Evolutionary conservation across 2,797 vertebrate species (phyloP), one percentile per base, ranked within the genome.

Genomic region (Sebastes diploproa): DNA sequence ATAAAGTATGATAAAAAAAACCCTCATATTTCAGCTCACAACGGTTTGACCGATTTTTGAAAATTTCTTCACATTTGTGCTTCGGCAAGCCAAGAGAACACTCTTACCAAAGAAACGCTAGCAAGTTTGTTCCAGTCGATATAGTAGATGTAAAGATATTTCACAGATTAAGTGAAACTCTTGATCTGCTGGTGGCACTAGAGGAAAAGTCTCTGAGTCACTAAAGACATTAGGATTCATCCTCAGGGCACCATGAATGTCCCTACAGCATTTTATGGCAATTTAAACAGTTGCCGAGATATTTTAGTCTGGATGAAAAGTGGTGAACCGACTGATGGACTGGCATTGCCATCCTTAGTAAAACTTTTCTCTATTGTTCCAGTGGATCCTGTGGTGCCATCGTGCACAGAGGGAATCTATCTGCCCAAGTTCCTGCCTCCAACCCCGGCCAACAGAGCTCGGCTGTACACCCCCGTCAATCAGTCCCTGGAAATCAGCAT

Each of bases 341-440:
- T 10, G 22, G 22, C 4, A 18, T 38, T 34, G 6, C 66, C 1
- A 23, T 18, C 12, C 20, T 22, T 18, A 29, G 25, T 30, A 34
- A 25, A n/a, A 7, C 4, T 42, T 25, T 38, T 36, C 5, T 62
- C 18, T 4, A 0, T 42, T 14, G 3, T n/a, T 75, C 12, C 25
- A 90, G 88, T 86, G 77, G 84, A 77, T 5, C 20, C 64, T 23
- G 23, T 0, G 1, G 88, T 16, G 13, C 16, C 80, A 0, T 82
- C 74, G 56, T 92, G 90, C 80, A 77, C 74, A 13, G 87, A 81
- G 4, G 90, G 88, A 16, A 2, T 46, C 14, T 91, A 82, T 20
- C 29, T 92, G 27, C 91, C 91, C 52, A 54, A 5, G 46, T 88
- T 90, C n/a, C 73, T 88, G 68, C 23, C 32, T 30, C 89, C 89